Evolutionary conservation across 2,113 vertebrate genomes (phyloP), one percentile per base, ranked within the genome.

Genomic region (Petrocephalus microphthalmus): DNA sequence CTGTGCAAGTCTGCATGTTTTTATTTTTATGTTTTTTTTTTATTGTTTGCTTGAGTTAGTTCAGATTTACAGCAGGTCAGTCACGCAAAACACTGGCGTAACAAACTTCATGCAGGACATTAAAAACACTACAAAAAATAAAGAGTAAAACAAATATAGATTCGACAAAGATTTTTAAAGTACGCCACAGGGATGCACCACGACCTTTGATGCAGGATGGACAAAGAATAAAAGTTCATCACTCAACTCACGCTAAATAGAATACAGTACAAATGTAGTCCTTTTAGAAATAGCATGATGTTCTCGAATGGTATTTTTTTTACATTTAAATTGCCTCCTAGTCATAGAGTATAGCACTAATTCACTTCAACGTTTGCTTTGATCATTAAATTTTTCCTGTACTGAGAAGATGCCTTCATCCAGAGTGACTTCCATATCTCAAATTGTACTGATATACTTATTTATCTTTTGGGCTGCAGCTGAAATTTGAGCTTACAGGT

Each of bases 271-370:
- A 37, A 78, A 78, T 42, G 71, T 42, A 33, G 37, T 78, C 5
- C 33, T 78, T 78, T 42, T 37, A 78, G 71, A 78, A 78, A 78
- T 2, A 78, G 33, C 71, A 42, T 78, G 71, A 37, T 78, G 71
- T 19, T 78, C 19, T 78, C 37, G 15, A 86, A 87, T 81, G 17
- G 87, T 87, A 85, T 88, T 45, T 22, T 45, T 22, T 45, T 83
- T 83, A 45, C 81, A 49, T 83, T 83, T n/a, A 83, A 13, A 49
- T 83, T 49, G 45, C 37, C 81, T 83, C 22, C 37, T 83, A 83
- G 81, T 83, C 81, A 49, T 45, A 82, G 37, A 13, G 19, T 49
- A 83, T 49, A 22, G 42, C 45, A 47, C 19, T 83, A 83, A 83
- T 83, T 45, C 81, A 83, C 20, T 83, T 10, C 42, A 83, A 8